Percentiles rank a stretch among this genome's conserved stretches.
Evolutionary conservation across 2,113 vertebrate genomes (phyloP).

Genomic region (Labeo catla): DNA sequence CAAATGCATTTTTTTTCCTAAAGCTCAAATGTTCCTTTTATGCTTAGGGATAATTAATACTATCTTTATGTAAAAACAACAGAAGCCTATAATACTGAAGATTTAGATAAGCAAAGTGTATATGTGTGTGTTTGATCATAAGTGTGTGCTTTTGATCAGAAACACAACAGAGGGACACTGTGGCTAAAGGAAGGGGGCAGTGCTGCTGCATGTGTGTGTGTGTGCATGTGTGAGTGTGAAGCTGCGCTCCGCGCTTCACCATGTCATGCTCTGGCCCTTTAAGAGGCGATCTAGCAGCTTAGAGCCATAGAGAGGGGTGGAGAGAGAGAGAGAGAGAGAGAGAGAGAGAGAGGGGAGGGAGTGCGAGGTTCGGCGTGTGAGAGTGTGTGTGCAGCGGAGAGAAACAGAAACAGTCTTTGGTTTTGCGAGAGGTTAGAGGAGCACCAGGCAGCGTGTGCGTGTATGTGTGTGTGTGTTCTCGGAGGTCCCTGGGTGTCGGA

Average conservation of each 20-base stretch:
- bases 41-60: not conserved
- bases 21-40: not conserved
- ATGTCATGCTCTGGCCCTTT: slow-evolving; percentile 86
- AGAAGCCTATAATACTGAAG: not conserved
- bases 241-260: slow-evolving; percentile 9
- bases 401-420: slow-evolving; percentile 75
- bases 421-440: slow-evolving; percentile 90
- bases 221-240: slow-evolving; percentile 55
- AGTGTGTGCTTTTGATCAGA: slow-evolving; percentile 7
- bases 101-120: not conserved
- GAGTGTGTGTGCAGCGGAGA: slow-evolving; percentile 61
- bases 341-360: slow-evolving; percentile 66
- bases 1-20: not conserved
- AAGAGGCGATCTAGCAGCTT: slow-evolving; percentile 86
- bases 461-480: slow-evolving; percentile 76
- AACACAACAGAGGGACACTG: slow-evolving; percentile 45
- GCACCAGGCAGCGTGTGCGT: slow-evolving; percentile 78
- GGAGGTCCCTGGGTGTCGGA: slow-evolving; percentile 78
- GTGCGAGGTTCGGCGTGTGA: slow-evolving; percentile 69
- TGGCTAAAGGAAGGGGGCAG: slow-evolving; percentile 22
- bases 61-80: not conserved
- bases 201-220: slow-evolving; percentile 40
- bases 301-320: slow-evolving; percentile 75
- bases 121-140: slow-evolving; percentile 3
- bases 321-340: slow-evolving; percentile 72